Percentiles rank a stretch among this genome's conserved stretches.
phyloP scores from a whole-genome alignment of 2,113 vertebrate species.

The Ailurus styani region DNA sequence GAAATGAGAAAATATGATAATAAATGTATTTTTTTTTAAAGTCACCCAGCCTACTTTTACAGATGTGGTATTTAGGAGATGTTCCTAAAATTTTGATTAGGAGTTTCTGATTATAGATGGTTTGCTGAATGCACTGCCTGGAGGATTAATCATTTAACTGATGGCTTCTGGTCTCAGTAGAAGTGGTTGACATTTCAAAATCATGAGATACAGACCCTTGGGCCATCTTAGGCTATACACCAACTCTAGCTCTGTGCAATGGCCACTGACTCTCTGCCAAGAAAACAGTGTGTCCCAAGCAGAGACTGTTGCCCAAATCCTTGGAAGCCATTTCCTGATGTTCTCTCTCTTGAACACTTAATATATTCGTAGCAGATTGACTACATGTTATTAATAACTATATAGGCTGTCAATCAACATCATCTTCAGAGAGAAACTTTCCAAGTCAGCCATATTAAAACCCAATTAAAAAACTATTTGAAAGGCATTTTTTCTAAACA shows the following conservation, averaged over 20 bases:
- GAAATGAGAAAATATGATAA: neutral
- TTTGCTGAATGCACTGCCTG: neutral
- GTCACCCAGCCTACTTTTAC: neutral
- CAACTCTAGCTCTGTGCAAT: neutral
- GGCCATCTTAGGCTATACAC: neutral
- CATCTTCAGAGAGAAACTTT: conserved; percentile 59
- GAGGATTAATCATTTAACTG: neutral
- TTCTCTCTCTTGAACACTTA: neutral
- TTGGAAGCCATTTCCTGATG: conserved; percentile 4
- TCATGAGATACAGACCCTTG: neutral
- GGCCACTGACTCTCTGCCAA: neutral
- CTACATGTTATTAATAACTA: conserved; percentile 62
- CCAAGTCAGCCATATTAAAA: conserved; percentile 55
- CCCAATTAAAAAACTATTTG: conserved; percentile 48
- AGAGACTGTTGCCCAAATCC: neutral
- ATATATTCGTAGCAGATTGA: conserved; percentile 29
- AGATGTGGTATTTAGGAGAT: neutral
- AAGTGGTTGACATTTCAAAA: neutral
- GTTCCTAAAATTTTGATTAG: neutral
- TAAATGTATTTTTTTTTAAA: neutral
- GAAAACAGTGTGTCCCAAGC: neutral
- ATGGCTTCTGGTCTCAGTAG: neutral
- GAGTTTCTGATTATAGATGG: neutral
- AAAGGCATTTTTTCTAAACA: conserved; percentile 55
- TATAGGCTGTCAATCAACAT: conserved; percentile 62